Conservation (phyloP, 2,797 vertebrate genomes). For the Notamacropus eugenii region DNA sequence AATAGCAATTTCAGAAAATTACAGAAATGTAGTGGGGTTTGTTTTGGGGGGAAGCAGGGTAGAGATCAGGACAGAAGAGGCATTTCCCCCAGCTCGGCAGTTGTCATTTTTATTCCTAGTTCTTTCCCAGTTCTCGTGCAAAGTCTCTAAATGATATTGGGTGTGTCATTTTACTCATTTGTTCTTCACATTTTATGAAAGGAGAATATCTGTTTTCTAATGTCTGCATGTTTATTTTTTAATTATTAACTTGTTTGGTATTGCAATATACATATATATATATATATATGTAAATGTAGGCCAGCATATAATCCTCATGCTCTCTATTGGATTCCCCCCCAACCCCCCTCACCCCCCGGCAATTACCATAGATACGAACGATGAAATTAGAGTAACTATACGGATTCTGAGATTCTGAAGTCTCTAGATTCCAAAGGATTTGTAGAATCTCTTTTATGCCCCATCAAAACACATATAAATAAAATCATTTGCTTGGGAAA, state of each 20-base stretch:
- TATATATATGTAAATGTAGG: background rate
- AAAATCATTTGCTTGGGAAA: background rate
- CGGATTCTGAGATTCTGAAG: background rate
- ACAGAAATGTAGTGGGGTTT: background rate
- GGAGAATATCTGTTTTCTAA: slow-evolving; percentile 10
- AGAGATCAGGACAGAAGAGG: background rate
- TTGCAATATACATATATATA: no score
- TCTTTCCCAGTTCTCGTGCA: background rate
- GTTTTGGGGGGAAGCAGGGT: no score
- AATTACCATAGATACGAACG: background rate
- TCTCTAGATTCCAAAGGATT: background rate
- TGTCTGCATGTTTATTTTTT: background rate
- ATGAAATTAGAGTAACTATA: background rate
- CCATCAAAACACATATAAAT: background rate
- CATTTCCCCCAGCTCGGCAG: background rate
- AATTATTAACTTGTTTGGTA: slow-evolving; percentile 1
- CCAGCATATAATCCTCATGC: no score
- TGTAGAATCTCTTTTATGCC: background rate
- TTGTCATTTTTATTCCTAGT: background rate
- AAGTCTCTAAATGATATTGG: background rate
- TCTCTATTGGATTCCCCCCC: no score
- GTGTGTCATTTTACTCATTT: slow-evolving; percentile 17
- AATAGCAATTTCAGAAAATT: background rate
- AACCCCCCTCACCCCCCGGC: no score
- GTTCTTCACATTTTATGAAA: background rate